These are phyloP conservation scores for Malacosoma neustria DNA, from an alignment of 2,888 invertebrate species.

Conservation along the genomic window DNA sequence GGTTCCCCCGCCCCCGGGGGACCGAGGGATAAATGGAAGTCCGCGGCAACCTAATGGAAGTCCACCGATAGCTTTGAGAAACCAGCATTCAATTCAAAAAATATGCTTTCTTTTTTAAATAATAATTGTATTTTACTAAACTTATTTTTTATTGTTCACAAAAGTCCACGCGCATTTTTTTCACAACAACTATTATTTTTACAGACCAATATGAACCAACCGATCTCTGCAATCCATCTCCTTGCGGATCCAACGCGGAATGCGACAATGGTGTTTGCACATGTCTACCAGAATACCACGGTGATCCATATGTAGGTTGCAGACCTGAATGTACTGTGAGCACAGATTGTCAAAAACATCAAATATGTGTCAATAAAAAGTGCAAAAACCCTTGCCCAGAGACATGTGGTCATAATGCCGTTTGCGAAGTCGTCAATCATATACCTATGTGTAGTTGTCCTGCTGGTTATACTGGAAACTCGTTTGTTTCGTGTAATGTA, in stretches of 20 bases:
- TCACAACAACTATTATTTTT: conserved; percentile 7
- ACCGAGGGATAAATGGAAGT: too few relatives aligned
- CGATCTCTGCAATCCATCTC: conserved; percentile 79
- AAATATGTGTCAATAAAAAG: conserved; percentile 82
- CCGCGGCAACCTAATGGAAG: too few relatives aligned
- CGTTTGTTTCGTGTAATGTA: conserved; percentile 79
- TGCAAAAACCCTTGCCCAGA: conserved; percentile 86
- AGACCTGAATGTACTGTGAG: conserved; percentile 88
- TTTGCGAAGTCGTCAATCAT: conserved; percentile 85
- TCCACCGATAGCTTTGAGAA: too few relatives aligned
- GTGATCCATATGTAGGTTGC: conserved; percentile 85
- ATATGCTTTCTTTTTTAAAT: too few relatives aligned
- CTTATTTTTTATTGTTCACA: too few relatives aligned
- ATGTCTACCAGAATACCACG: conserved; percentile 83
- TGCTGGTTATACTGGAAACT: conserved; percentile 82
- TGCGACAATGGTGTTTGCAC: conserved; percentile 81
- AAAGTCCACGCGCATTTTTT: too few relatives aligned
- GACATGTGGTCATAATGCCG: conserved; percentile 84
- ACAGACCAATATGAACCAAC: conserved; percentile 23
- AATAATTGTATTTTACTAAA: too few relatives aligned
- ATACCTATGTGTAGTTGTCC: conserved; percentile 85
- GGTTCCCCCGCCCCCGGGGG: too few relatives aligned
- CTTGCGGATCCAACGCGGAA: conserved; percentile 83
- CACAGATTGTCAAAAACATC: conserved; percentile 80
- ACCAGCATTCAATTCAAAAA: too few relatives aligned